These are phyloP conservation scores for Solenodon paradoxus DNA, from an alignment of 2,113 vertebrate genomes.

Conservation along the genomic window DNA sequence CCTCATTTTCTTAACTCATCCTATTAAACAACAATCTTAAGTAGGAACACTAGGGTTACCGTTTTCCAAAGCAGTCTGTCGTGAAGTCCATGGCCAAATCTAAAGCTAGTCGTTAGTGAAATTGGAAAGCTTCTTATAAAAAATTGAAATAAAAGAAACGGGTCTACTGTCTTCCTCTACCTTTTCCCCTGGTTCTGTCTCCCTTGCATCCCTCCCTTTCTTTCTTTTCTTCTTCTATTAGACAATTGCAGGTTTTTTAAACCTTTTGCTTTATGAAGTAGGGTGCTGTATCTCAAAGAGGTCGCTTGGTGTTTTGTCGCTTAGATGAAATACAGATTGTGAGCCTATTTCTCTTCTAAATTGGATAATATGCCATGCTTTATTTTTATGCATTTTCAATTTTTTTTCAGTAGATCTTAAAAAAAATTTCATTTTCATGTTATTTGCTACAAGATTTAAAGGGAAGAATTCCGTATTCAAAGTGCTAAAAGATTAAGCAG, in stretches of 20 bases:
- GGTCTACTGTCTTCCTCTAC: background rate
- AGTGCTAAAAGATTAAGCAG: background rate
- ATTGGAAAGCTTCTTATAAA: background rate
- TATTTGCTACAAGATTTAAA: background rate
- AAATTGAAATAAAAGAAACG: background rate
- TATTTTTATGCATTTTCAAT: background rate
- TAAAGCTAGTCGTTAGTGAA: too few species aligned
- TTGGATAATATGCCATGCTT: background rate
- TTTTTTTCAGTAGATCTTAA: background rate
- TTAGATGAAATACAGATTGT: background rate
- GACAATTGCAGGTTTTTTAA: background rate
- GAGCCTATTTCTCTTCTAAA: background rate
- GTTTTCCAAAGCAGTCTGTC: background rate
- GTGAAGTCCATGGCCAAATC: background rate
- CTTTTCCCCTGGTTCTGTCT: background rate
- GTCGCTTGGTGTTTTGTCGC: background rate
- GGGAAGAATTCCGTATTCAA: background rate
- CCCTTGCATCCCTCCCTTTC: background rate
- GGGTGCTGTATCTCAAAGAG: fast-evolving
- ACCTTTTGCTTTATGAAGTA: background rate
- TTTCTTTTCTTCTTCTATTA: too few species aligned
- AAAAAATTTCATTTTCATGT: background rate
- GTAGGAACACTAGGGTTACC: background rate
- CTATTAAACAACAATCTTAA: background rate
- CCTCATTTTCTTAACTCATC: background rate